Percentiles rank a stretch among this genome's conserved stretches.
Evolutionary conservation across 2,888 invertebrate species (phyloP).

Genomic region (Hemistola chrysoprasaria): DNA sequence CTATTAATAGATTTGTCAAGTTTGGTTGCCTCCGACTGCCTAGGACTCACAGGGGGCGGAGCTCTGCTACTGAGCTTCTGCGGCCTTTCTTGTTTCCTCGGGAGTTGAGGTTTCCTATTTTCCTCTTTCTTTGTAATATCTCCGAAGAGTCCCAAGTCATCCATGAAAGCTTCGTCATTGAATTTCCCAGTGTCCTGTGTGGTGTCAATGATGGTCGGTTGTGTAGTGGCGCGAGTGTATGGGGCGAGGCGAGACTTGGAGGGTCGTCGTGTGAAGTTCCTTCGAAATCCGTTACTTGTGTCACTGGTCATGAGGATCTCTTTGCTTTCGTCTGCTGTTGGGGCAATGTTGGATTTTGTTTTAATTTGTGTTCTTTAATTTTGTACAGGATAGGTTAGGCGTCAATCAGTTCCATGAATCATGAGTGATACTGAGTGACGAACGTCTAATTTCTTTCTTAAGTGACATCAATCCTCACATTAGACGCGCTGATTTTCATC

Average conservation of each 20-base stretch:
- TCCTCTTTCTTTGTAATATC: slow-evolving; percentile 42
- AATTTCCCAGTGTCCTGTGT: slow-evolving; percentile 30
- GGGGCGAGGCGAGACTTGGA: slow-evolving; percentile 59
- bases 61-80: slow-evolving; percentile 1
- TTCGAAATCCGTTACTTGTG: slow-evolving; percentile 56
- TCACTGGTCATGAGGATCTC: slow-evolving; percentile 84
- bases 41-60: slow-evolving; percentile 14
- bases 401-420: too few relatives aligned
- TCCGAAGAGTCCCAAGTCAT: slow-evolving; percentile 53
- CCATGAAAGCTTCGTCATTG: slow-evolving; percentile 48
- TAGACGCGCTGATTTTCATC: too few relatives aligned
- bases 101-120: slow-evolving; percentile 6
- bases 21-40: slow-evolving; percentile 37
- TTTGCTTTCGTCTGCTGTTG: slow-evolving; percentile 65
- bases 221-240: slow-evolving; percentile 38
- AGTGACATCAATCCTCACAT: too few relatives aligned
- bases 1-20: slow-evolving; percentile 54
- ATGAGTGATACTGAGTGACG: too few relatives aligned
- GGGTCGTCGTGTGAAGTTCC: slow-evolving; percentile 65
- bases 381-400: too few relatives aligned
- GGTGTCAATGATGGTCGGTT: slow-evolving; percentile 1
- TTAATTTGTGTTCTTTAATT: background rate
- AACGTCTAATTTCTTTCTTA: too few relatives aligned
- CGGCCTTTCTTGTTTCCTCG: slow-evolving; percentile 4
- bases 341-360: background rate